Conservation (phyloP, 1,140 invertebrate genomes). For the Ruditapes philippinarum region DNA sequence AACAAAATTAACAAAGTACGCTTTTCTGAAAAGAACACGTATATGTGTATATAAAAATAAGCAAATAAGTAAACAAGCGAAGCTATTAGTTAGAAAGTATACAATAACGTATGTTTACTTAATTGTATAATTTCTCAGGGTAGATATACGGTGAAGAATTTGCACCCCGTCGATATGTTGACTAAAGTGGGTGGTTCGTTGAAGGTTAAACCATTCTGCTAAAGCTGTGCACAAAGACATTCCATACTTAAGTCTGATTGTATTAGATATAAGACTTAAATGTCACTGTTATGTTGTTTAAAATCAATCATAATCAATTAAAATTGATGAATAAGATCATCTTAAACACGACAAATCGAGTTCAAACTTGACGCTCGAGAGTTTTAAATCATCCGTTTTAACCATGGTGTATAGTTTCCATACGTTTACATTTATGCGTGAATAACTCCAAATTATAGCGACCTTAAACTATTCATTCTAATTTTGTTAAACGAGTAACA, state of each 20-base stretch:
- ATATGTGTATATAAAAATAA: not conserved
- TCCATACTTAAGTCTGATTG: not conserved
- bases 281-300: not conserved
- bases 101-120: not conserved
- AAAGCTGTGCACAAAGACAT: not conserved
- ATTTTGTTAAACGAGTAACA: no score
- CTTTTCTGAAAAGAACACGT: not conserved
- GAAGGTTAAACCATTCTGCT: not conserved
- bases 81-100: not conserved
- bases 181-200: not conserved
- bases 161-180: not conserved
- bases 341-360: not conserved
- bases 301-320: conserved; percentile 3
- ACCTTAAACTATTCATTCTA: no score
- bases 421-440: no score
- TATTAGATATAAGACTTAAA: not conserved
- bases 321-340: not conserved
- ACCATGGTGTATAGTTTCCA: no score
- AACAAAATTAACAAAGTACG: not conserved
- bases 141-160: not conserved
- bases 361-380: no score
- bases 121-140: not conserved
- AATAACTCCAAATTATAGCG: no score
- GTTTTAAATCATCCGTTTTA: no score
- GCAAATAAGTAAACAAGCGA: no score